Conservation (phyloP, 1,140 invertebrate species). For the Leptopilina clavipes region DNA sequence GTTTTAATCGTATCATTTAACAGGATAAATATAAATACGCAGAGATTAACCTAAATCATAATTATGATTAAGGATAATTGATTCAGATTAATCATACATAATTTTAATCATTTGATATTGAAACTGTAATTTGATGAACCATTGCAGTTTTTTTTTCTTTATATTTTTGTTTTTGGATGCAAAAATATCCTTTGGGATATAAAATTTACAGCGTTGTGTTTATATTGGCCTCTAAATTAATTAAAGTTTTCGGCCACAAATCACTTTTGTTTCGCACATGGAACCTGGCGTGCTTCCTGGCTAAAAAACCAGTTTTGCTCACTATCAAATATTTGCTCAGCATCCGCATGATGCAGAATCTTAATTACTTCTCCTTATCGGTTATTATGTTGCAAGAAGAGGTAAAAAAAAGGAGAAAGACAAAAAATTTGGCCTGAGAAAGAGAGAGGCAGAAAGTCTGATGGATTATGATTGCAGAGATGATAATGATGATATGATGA, state of each 20-base stretch:
- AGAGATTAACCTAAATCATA: too few relatives aligned
- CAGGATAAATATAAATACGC: too few relatives aligned
- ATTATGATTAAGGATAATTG: too few relatives aligned
- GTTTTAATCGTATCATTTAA: too few relatives aligned
- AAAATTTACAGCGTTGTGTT: background rate
- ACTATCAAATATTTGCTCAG: slow-evolving; percentile 33
- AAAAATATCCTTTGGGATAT: background rate
- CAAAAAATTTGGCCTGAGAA: slow-evolving; percentile 8
- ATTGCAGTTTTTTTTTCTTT: too few relatives aligned
- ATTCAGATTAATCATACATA: too few relatives aligned
- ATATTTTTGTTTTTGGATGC: too few relatives aligned
- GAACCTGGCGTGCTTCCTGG: slow-evolving; percentile 11
- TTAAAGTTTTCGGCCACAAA: slow-evolving; percentile 31
- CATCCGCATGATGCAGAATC: slow-evolving; percentile 28
- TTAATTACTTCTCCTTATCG: slow-evolving; percentile 31
- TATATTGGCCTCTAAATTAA: background rate
- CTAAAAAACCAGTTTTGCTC: slow-evolving; percentile 14
- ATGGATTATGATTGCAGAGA: slow-evolving; percentile 6
- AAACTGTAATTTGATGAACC: too few relatives aligned
- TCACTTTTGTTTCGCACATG: background rate
- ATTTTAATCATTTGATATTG: too few relatives aligned
- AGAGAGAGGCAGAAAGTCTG: background rate
- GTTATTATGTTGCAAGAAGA: slow-evolving; percentile 1
- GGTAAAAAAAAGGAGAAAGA: too few relatives aligned
- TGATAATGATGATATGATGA: slow-evolving; percentile 3